These are phyloP conservation scores for Ernsta delagoae DNA, from an alignment of 2,888 invertebrate genomes.

Conservation along the genomic window DNA sequence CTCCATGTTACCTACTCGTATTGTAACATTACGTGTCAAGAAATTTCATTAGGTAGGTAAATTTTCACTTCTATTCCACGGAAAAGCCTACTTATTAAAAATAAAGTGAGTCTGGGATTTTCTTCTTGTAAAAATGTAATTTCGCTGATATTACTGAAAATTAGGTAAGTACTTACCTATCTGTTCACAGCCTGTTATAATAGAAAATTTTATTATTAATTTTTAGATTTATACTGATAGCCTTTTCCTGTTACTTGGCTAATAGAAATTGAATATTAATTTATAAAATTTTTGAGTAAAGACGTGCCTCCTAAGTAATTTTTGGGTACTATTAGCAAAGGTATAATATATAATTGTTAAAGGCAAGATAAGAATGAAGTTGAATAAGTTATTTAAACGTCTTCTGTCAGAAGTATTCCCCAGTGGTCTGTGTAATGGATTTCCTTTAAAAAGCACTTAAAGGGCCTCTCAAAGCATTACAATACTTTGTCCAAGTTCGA, in stretches of 20 bases:
- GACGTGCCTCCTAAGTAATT: neutral
- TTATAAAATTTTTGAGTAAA: neutral
- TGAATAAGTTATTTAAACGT: too few relatives aligned
- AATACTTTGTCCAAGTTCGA: neutral
- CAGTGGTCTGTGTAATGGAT: neutral
- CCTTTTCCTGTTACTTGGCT: neutral
- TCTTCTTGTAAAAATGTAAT: constrained; percentile 9
- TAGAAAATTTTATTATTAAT: neutral
- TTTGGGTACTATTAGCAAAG: too few relatives aligned
- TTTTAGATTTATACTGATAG: neutral
- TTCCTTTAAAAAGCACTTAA: neutral
- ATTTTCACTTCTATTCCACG: constrained; percentile 9
- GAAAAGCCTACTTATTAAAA: constrained; percentile 6
- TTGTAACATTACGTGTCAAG: neutral
- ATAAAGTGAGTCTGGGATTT: constrained; percentile 1
- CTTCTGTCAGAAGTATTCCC: neutral
- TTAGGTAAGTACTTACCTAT: neutral
- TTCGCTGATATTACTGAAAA: neutral
- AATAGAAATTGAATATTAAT: neutral
- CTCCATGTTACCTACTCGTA: too few relatives aligned
- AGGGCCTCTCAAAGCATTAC: neutral
- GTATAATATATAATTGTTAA: too few relatives aligned
- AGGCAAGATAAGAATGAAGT: too few relatives aligned
- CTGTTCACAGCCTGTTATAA: neutral
- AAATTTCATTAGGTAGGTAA: constrained; percentile 9